Conservation (phyloP, 2,888 invertebrate species). For the Drosophila macrospina region DNA sequence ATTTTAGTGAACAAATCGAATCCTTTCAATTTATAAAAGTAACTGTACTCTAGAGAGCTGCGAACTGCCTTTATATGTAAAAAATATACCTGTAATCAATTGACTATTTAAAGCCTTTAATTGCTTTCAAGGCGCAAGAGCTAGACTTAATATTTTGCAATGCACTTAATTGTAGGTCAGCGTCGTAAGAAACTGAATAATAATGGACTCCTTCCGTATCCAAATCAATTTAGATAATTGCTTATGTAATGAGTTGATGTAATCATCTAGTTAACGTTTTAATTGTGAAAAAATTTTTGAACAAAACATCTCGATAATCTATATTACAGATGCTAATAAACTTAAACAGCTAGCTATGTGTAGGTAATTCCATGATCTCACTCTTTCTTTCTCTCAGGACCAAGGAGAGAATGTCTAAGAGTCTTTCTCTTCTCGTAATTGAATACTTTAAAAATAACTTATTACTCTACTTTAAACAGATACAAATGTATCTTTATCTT, state of each 20-base stretch:
- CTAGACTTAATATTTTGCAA: constrained; percentile 20
- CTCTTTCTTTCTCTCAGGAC: too few species aligned
- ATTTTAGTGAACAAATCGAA: not conserved
- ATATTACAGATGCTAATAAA: too few species aligned
- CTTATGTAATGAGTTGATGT: not conserved
- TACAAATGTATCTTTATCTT: too few species aligned
- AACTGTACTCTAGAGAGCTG: constrained; percentile 3
- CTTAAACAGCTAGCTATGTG: not conserved
- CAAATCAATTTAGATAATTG: not conserved
- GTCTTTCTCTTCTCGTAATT: too few species aligned
- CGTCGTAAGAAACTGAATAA: too few species aligned
- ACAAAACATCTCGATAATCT: too few species aligned
- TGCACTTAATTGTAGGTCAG: constrained; percentile 34
- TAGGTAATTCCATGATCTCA: not conserved
- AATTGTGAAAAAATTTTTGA: not conserved
- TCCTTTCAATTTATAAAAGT: not conserved
- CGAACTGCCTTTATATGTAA: constrained; percentile 25
- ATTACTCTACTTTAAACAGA: too few species aligned
- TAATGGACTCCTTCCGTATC: too few species aligned
- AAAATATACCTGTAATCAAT: constrained; percentile 9
- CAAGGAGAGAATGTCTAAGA: too few species aligned
- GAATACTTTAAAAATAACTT: too few species aligned
- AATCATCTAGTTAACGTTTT: not conserved
- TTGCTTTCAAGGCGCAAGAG: constrained; percentile 16
- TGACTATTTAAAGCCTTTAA: constrained; percentile 33